A percentile compares a stretch with the other conserved stretches of the same genome.
These are phyloP conservation scores for Leptatherina wallacei DNA, from an alignment of 2,797 vertebrate genomes.

Conservation along the genomic window DNA sequence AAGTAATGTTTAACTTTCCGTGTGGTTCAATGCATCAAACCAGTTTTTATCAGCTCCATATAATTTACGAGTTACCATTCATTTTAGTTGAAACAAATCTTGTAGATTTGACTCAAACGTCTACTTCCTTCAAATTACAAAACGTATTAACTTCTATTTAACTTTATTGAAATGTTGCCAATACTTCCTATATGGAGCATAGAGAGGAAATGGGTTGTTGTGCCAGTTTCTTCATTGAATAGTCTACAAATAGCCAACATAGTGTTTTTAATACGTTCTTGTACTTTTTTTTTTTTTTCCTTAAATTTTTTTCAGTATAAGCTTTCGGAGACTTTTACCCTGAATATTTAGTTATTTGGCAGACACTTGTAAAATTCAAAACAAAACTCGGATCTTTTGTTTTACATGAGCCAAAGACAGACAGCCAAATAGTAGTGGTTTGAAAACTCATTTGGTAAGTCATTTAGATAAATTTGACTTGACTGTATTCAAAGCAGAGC, in stretches of 20 bases:
- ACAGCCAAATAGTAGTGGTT: slow-evolving; percentile 35
- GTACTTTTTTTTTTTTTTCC: background rate
- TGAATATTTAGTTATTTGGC: background rate
- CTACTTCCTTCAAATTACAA: too few species aligned
- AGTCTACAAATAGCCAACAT: background rate
- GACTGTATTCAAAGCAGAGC: slow-evolving; percentile 55
- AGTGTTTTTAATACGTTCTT: background rate
- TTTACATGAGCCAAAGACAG: background rate
- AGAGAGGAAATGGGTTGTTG: background rate
- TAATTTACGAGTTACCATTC: background rate
- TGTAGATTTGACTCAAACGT: too few species aligned
- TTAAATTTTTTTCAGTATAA: too few species aligned
- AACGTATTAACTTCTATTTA: too few species aligned
- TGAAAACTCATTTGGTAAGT: slow-evolving; percentile 13
- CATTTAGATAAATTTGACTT: slow-evolving; percentile 68
- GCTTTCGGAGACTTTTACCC: rapidly evolving
- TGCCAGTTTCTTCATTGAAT: background rate
- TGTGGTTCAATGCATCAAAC: slow-evolving; percentile 10
- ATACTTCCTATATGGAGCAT: background rate
- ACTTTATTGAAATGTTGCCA: too few species aligned
- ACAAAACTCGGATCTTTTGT: background rate
- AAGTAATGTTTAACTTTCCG: slow-evolving; percentile 46
- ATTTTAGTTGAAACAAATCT: background rate
- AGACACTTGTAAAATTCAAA: background rate
- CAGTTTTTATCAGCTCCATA: background rate